Conservation (phyloP, 2,888 invertebrate genomes). For the Galerucella nymphaeae region DNA sequence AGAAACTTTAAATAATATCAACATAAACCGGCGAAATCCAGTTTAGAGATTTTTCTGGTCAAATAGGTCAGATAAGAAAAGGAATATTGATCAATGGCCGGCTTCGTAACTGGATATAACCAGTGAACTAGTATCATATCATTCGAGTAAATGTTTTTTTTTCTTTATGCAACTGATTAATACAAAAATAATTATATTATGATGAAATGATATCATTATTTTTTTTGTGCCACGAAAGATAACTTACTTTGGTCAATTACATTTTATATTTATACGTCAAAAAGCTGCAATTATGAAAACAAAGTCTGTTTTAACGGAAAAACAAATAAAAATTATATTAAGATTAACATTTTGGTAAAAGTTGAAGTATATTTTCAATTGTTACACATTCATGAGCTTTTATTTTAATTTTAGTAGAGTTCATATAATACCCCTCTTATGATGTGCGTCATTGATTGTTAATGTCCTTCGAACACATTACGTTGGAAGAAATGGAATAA, state of each 20-base stretch:
- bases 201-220: not conserved
- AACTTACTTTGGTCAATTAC: not conserved
- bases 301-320: not conserved
- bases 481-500: too few species aligned
- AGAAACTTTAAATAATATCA: conserved; percentile 59
- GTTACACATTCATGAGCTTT: too few species aligned
- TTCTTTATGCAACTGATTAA: too few species aligned
- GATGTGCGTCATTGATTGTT: too few species aligned
- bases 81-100: conserved; percentile 55
- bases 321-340: too few species aligned
- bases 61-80: conserved; percentile 68
- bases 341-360: too few species aligned
- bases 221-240: not conserved
- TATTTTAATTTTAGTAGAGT: too few species aligned
- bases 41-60: conserved; percentile 70
- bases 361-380: too few species aligned
- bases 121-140: conserved; percentile 50
- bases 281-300: not conserved
- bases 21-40: conserved; percentile 69
- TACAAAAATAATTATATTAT: not conserved
- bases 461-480: too few species aligned
- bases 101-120: conserved; percentile 58
- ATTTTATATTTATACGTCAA: not conserved
- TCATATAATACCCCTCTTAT: too few species aligned
- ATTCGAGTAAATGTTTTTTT: conserved; percentile 27